Evolutionary conservation across 1,140 invertebrate species (phyloP), one percentile per base, ranked within the genome.

Genomic region (Thaumetopoea pityocampa): DNA sequence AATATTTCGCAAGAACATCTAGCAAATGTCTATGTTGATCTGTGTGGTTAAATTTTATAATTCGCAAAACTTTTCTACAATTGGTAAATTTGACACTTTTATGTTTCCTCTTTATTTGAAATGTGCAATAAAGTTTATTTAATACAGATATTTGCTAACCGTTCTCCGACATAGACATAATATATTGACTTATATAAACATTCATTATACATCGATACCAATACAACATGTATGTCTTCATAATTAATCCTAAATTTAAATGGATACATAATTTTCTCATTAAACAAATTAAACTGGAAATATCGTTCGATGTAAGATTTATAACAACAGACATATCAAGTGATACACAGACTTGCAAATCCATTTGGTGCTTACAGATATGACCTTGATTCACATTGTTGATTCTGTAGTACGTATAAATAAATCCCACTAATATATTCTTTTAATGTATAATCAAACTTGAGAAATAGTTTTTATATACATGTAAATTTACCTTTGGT

Each of bases 221-320:
- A 41, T 52, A 62, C 62, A 59, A 67, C 52, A 58, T 54, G 51
- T 51, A 63, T 67, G 67, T 67, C 60, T 67, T 67, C 55, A 56
- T 55, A 37, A 46, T 50, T 48, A 51, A 36, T 35, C 45, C 42
- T 51, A 52, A 49, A n/a, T n/a, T n/a, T 27, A 20, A 20, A 40
- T 29, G 17, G 16, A 28, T 26, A 23, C 33, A 18, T 35, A 30
- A 23, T 35, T 33, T n/a, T n/a, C n/a, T 11, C 17, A 6, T n/a
- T 32, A 41, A 8, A 22, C 30, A 16, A 10, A 20, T 16, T 16
- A 12, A 8, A 18, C 26, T 15, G 8, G 8, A 27, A 33, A 9
- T 43, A 34, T 10, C 32, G 14, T 35, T 7, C 19, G n/a, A 15
- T 15, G 3, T n/a, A n/a, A n/a, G n/a, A n/a, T 14, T 15, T 5